These are phyloP conservation scores for Rhingia rostrata DNA, from an alignment of 2,888 invertebrate genomes.

Conservation along the genomic window DNA sequence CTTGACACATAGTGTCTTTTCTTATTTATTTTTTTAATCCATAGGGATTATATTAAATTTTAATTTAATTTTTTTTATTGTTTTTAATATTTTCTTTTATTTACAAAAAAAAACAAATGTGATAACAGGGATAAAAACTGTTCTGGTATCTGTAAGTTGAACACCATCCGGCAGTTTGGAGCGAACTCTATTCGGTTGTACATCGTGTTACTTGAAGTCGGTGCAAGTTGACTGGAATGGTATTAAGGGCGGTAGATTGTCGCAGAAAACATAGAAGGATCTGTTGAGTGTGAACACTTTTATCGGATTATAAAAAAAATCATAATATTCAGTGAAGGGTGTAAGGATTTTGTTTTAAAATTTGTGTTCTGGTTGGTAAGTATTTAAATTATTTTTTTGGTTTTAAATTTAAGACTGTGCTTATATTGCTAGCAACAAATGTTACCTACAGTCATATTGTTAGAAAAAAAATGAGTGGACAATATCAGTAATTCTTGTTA, in stretches of 20 bases:
- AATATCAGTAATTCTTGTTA: too few species aligned
- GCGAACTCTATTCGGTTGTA: slow-evolving; percentile 14
- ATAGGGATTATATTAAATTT: background rate
- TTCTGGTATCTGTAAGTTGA: background rate
- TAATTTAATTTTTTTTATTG: background rate
- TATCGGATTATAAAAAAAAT: too few species aligned
- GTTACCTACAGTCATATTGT: too few species aligned
- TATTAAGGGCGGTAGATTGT: background rate
- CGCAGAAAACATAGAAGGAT: background rate
- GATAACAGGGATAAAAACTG: slow-evolving; percentile 1
- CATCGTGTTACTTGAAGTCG: slow-evolving; percentile 27
- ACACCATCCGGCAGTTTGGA: slow-evolving; percentile 40
- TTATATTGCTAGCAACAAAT: too few species aligned
- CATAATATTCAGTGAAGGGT: too few species aligned
- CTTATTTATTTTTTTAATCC: slow-evolving; percentile 8
- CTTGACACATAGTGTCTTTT: slow-evolving; percentile 5
- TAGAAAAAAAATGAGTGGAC: too few species aligned
- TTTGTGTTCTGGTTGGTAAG: too few species aligned
- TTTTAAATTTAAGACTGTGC: too few species aligned
- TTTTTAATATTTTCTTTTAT: background rate
- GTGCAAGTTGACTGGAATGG: background rate
- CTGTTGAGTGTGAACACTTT: too few species aligned
- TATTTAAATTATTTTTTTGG: too few species aligned
- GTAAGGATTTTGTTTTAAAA: too few species aligned
- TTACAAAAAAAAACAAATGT: too few species aligned